Percentiles rank a stretch among this genome's conserved stretches.
Evolutionary conservation across 2,113 vertebrate species (phyloP).

Genomic region (Strix aluco): DNA sequence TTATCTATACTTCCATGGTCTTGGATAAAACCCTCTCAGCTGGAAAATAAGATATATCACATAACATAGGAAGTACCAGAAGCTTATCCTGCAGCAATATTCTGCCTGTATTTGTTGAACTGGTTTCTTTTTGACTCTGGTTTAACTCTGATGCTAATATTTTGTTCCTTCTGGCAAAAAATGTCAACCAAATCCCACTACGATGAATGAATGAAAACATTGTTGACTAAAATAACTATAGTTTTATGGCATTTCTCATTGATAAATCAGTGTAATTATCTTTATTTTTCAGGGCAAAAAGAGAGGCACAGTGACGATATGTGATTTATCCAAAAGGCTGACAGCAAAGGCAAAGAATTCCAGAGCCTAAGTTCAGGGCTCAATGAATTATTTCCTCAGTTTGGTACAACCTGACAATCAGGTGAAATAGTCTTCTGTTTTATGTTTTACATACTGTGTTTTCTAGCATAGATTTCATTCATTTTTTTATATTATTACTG

Average conservation of each 20-base stretch:
- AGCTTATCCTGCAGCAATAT: constrained; percentile 31
- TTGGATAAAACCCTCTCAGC: constrained; percentile 35
- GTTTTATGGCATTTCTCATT: neutral
- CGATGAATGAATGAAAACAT: neutral
- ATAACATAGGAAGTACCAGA: neutral
- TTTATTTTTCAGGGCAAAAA: neutral
- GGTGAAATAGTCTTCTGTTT: neutral
- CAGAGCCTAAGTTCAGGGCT: neutral
- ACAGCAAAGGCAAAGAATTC: neutral
- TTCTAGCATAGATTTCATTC: neutral
- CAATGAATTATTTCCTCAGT: neutral
- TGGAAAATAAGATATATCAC: constrained; percentile 46
- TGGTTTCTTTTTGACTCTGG: neutral
- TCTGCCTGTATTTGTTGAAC: neutral
- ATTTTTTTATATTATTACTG: neutral
- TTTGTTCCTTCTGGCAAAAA: constrained; percentile 18
- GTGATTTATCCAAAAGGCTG: neutral
- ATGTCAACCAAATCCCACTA: neutral
- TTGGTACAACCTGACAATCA: neutral
- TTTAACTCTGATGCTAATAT: neutral
- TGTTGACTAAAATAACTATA: neutral
- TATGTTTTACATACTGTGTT: neutral
- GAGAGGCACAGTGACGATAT: neutral
- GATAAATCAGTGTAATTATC: neutral
- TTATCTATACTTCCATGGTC: constrained; percentile 19